Evolutionary conservation across 2,113 vertebrate genomes (phyloP).

Genomic region (Stegostoma tigrinum): DNA sequence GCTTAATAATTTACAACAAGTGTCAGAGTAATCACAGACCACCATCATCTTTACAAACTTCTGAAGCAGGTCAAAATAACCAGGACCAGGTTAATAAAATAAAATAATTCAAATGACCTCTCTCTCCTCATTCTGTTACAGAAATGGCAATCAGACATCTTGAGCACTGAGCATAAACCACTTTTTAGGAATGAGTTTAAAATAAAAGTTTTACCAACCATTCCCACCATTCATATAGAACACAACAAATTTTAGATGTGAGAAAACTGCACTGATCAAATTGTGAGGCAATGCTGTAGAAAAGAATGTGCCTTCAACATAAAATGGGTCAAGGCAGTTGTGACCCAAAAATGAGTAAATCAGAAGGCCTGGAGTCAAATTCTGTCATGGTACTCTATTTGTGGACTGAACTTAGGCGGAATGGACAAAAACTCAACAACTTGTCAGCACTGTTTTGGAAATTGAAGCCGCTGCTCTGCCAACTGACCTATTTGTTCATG

Average conservation of each 20-base stretch:
- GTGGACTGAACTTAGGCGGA: neutral
- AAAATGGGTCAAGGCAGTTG: neutral
- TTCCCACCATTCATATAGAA: neutral
- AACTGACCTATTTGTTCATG: neutral
- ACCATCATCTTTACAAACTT: too few species aligned
- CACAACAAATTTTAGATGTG: neutral
- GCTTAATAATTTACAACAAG: too few species aligned
- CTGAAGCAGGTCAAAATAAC: too few species aligned
- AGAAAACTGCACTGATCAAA: neutral
- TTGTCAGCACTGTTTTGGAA: neutral
- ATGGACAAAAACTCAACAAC: neutral
- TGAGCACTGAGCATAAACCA: neutral
- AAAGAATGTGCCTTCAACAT: neutral
- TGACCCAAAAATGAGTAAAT: neutral
- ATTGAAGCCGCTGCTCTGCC: neutral
- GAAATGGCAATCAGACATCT: neutral
- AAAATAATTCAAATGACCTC: too few species aligned
- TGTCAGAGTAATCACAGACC: too few species aligned
- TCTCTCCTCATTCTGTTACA: too few species aligned
- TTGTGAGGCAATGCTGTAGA: neutral
- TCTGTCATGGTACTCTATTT: neutral
- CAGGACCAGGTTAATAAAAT: too few species aligned
- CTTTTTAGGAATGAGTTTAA: neutral
- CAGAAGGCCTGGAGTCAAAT: neutral
- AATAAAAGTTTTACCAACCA: neutral